Conservation (phyloP, 2,113 vertebrate species). For the Coryphaenoides rupestris region DNA sequence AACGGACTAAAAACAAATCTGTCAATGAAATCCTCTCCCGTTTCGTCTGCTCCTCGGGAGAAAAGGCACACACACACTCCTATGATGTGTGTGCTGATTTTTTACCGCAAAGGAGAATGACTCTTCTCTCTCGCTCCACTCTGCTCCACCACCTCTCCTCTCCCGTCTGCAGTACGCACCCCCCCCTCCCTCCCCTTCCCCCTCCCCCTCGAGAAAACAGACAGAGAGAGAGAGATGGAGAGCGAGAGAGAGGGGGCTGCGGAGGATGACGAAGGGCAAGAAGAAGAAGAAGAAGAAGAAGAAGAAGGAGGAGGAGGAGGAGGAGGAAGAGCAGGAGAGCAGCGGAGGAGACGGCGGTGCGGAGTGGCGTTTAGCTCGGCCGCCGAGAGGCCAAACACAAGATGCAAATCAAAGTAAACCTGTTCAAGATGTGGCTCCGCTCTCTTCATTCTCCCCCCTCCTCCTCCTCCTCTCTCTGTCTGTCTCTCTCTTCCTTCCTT, state of each 20-base stretch:
- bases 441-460: slow-evolving; percentile 12
- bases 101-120: too few relatives aligned
- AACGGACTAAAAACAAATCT: neutral
- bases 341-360: slow-evolving; percentile 15
- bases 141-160: too few relatives aligned
- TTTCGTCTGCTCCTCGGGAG: neutral
- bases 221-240: slow-evolving; percentile 2
- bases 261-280: neutral
- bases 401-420: slow-evolving; percentile 53
- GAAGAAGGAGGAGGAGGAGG: slow-evolving; percentile 2
- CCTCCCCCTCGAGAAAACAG: slow-evolving; percentile 2
- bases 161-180: too few relatives aligned
- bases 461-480: slow-evolving; percentile 2
- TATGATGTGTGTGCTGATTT: too few relatives aligned
- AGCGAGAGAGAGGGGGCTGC: slow-evolving; percentile 11
- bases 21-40: neutral
- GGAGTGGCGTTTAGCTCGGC: slow-evolving; percentile 17
- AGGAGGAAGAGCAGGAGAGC: slow-evolving; percentile 1
- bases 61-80: neutral
- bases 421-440: slow-evolving; percentile 54
- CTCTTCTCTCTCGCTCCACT: too few relatives aligned
- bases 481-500: neutral
- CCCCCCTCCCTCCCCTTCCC: slow-evolving; percentile 1
- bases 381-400: slow-evolving; percentile 36
- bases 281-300: slow-evolving; percentile 4